These are phyloP conservation scores for Tanytarsus gracilentus DNA, from an alignment of 2,888 invertebrate genomes.

Conservation along the genomic window DNA sequence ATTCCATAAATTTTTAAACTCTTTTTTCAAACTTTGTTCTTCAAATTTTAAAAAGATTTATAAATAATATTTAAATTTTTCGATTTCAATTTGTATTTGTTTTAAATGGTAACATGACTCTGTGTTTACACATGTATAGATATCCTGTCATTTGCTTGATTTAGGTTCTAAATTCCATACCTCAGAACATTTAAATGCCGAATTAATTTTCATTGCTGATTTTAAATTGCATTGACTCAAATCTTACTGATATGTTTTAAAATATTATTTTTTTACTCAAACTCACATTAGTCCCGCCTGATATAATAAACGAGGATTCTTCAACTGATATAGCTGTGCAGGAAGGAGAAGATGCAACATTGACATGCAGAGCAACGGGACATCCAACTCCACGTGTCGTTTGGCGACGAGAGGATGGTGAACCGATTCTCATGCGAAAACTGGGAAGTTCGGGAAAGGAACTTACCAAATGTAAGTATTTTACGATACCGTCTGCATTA, in stretches of 20 bases:
- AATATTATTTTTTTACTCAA: neutral
- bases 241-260: neutral
- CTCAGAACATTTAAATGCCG: constrained; percentile 16
- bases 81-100: too few relatives aligned
- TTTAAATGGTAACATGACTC: too few relatives aligned
- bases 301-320: constrained; percentile 65
- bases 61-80: too few relatives aligned
- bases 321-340: constrained; percentile 66
- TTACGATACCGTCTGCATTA: neutral
- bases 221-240: neutral
- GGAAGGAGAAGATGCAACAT: constrained; percentile 67
- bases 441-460: constrained; percentile 41
- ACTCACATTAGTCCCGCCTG: constrained; percentile 57
- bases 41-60: too few relatives aligned
- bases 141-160: constrained; percentile 25
- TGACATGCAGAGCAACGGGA: constrained; percentile 71
- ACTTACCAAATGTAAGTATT: constrained; percentile 39
- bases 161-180: constrained; percentile 7
- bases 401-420: constrained; percentile 72
- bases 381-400: constrained; percentile 67
- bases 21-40: too few relatives aligned
- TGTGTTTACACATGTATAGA: constrained; percentile 4
- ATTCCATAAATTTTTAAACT: too few relatives aligned
- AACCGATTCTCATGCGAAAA: constrained; percentile 51
- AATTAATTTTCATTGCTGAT: constrained; percentile 27